These are phyloP conservation scores for Drosophila setosimentum DNA, from an alignment of 2,888 invertebrate species.

Conservation along the genomic window DNA sequence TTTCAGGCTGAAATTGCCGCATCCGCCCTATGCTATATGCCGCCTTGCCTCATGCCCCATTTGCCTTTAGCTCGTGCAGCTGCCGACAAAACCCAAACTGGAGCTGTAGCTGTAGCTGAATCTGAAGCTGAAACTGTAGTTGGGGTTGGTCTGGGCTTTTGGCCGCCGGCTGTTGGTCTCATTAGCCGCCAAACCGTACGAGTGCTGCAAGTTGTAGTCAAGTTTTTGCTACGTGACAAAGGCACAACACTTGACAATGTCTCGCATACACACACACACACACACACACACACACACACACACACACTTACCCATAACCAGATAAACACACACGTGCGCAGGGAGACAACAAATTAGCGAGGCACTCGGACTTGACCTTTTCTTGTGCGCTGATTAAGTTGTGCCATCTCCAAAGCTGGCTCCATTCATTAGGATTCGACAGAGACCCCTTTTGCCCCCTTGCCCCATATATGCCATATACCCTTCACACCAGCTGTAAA, in stretches of 20 bases:
- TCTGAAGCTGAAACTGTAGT: slow-evolving; percentile 24
- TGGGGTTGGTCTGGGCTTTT: slow-evolving; percentile 54
- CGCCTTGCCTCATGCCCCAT: slow-evolving; percentile 27
- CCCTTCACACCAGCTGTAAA: slow-evolving; percentile 12
- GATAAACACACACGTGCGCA: slow-evolving; percentile 9
- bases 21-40: slow-evolving; percentile 65
- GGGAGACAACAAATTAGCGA: slow-evolving; percentile 74
- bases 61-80: slow-evolving; percentile 44
- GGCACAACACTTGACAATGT: slow-evolving; percentile 75
- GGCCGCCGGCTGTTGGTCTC: slow-evolving; percentile 72
- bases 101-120: slow-evolving; percentile 17
- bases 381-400: slow-evolving; percentile 69
- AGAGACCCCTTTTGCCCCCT: neutral
- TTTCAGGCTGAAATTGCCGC: slow-evolving; percentile 76
- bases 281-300: slow-evolving; percentile 29
- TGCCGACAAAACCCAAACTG: slow-evolving; percentile 57
- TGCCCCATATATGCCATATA: neutral
- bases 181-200: slow-evolving; percentile 66
- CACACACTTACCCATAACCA: too few species aligned
- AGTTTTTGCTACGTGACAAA: slow-evolving; percentile 78
- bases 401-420: slow-evolving; percentile 35
- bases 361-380: slow-evolving; percentile 75
- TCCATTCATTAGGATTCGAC: slow-evolving; percentile 41
- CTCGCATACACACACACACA: slow-evolving; percentile 31
- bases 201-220: slow-evolving; percentile 58